These are phyloP conservation scores for Anastrepha obliqua DNA, from an alignment of 1,140 invertebrate genomes.

Conservation along the genomic window DNA sequence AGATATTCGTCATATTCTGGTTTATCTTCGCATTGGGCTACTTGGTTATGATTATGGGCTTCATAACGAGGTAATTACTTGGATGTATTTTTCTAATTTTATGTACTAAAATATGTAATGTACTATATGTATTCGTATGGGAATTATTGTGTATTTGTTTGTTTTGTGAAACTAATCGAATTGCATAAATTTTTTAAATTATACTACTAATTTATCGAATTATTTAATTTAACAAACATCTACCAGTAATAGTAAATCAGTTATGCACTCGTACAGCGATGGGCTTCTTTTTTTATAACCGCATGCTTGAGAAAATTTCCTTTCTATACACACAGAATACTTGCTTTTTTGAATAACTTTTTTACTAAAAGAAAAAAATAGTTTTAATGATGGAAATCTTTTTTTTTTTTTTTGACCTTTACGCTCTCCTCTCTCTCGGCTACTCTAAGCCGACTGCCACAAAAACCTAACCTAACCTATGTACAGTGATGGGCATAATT, in stretches of 20 bases:
- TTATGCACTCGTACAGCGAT: background rate
- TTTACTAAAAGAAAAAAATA: too few relatives aligned
- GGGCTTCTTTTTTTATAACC: too few relatives aligned
- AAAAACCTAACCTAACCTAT: too few relatives aligned
- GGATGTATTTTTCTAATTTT: background rate
- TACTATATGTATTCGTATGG: background rate
- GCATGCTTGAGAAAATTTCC: too few relatives aligned
- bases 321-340: too few relatives aligned
- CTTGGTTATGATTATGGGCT: conserved; percentile 92
- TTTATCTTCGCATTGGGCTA: conserved; percentile 94
- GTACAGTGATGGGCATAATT: too few relatives aligned
- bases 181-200: background rate
- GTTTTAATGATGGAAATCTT: too few relatives aligned
- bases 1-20: conserved; percentile 80
- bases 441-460: too few relatives aligned
- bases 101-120: background rate
- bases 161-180: background rate
- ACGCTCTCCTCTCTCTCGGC: too few relatives aligned
- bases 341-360: too few relatives aligned
- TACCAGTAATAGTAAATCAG: background rate
- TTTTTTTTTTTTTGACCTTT: too few relatives aligned
- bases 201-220: background rate
- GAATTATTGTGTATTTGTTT: background rate
- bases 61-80: conserved; percentile 79
- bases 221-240: background rate